phyloP scores from a whole-genome alignment of 2,797 vertebrate species.

The Poecilia velifera region DNA sequence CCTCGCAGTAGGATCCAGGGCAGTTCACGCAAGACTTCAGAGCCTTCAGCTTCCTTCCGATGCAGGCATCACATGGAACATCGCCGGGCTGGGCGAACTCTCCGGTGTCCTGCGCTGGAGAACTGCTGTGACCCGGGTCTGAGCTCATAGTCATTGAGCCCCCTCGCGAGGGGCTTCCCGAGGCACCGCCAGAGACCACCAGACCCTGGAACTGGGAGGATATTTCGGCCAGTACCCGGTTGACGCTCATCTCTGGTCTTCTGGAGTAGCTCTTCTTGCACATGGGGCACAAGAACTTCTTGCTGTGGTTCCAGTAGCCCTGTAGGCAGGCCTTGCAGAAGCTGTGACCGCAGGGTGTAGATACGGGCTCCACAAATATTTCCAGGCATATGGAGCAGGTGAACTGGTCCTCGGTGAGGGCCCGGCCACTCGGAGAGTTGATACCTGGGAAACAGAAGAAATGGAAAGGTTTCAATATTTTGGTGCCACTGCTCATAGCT shows the following conservation, averaged over 20 bases:
- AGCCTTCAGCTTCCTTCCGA: constrained; percentile 83
- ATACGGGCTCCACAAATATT: constrained; percentile 84
- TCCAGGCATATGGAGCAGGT: constrained; percentile 85
- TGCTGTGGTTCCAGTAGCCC: constrained; percentile 85
- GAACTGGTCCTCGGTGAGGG: constrained; percentile 84
- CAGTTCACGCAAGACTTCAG: constrained; percentile 82
- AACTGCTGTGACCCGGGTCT: neutral
- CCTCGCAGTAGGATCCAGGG: constrained; percentile 80
- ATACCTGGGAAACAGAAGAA: constrained; percentile 48
- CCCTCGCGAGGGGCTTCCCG: neutral
- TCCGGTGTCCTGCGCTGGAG: constrained; percentile 26
- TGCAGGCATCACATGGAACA: constrained; percentile 81
- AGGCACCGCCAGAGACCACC: constrained; percentile 26
- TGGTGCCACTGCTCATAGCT: neutral
- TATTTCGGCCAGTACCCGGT: constrained; percentile 84
- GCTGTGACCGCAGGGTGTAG: constrained; percentile 84
- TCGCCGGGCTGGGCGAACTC: constrained; percentile 79
- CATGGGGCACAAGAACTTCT: constrained; percentile 83
- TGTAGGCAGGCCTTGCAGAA: constrained; percentile 85
- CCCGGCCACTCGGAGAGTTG: constrained; percentile 44
- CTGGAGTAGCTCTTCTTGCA: constrained; percentile 82
- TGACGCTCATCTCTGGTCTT: constrained; percentile 82
- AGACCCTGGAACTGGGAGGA: constrained; percentile 82
- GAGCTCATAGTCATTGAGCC: constrained; percentile 48
- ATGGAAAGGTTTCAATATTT: neutral